These are phyloP conservation scores for Holothuria scabra DNA, from an alignment of 53 echinoderm and acorn worm species.

Conservation along the genomic window DNA sequence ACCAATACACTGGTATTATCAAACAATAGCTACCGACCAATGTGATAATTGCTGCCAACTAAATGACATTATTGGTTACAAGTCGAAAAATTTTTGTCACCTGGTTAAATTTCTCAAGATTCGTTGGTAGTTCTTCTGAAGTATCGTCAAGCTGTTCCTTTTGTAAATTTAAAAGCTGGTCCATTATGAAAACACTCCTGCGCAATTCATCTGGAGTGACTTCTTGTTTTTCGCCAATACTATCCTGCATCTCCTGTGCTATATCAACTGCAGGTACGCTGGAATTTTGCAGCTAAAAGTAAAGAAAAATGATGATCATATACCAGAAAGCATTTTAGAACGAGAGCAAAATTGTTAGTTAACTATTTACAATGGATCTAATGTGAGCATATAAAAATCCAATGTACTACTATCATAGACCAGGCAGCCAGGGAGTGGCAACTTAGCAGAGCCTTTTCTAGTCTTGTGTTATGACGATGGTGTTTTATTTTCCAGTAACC, in stretches of 20 bases:
- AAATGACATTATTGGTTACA: too few species aligned
- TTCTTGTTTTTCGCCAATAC: neutral
- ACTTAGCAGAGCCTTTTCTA: too few species aligned
- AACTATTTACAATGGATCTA: too few species aligned
- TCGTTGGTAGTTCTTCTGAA: neutral
- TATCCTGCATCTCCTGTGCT: neutral
- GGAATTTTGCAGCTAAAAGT: constrained; percentile 1
- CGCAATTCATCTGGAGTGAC: constrained; percentile 5
- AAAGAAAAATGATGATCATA: neutral
- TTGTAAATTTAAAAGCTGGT: neutral
- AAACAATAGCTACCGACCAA: too few species aligned
- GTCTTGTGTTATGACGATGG: too few species aligned
- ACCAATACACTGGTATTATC: too few species aligned
- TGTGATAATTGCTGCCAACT: too few species aligned
- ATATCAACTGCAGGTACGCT: neutral
- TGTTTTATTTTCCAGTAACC: too few species aligned
- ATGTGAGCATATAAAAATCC: too few species aligned
- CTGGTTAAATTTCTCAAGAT: constrained; percentile 2
- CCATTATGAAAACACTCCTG: neutral
- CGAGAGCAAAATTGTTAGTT: too few species aligned
- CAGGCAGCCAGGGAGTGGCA: too few species aligned
- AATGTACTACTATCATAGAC: too few species aligned
- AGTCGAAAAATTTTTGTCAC: neutral
- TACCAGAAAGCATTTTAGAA: neutral
- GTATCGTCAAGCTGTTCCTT: neutral